Conservation (phyloP, 1,140 invertebrate genomes). For the Drosophila kohkoa region DNA sequence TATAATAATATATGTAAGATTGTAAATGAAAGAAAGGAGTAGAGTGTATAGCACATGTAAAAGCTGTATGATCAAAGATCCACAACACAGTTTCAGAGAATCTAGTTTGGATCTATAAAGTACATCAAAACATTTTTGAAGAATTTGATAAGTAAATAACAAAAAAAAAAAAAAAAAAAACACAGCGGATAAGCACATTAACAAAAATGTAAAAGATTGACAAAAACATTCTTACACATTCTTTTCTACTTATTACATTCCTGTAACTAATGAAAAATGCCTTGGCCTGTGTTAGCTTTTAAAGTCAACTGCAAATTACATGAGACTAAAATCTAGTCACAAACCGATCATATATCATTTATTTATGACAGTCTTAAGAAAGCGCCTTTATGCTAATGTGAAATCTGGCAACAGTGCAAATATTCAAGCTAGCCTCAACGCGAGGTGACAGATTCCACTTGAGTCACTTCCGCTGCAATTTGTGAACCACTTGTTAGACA, state of each 20-base stretch:
- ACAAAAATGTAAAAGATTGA: no score
- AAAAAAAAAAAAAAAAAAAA: no score
- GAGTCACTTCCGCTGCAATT: constrained; percentile 79
- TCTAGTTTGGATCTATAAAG: no score
- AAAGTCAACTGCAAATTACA: constrained; percentile 38
- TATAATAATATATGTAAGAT: no score
- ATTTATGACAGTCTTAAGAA: constrained; percentile 54
- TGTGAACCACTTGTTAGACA: constrained; percentile 54
- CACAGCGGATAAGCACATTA: no score
- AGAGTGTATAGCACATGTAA: no score
- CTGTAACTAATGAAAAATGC: neutral
- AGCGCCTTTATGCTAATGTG: constrained; percentile 31
- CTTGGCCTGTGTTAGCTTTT: constrained; percentile 3
- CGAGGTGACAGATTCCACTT: constrained; percentile 38
- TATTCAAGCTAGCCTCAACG: neutral
- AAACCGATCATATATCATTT: constrained; percentile 55
- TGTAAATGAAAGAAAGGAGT: no score
- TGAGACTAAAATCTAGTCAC: constrained; percentile 32
- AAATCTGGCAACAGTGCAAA: constrained; percentile 47
- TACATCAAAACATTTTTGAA: no score
- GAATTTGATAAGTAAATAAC: no score
- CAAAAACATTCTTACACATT: no score
- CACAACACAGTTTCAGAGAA: no score
- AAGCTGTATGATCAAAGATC: no score
- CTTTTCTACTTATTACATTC: neutral